Base-by-base conservation (phyloP, 2,113 vertebrate genomes). In the Odocoileus virginianus region DNA sequence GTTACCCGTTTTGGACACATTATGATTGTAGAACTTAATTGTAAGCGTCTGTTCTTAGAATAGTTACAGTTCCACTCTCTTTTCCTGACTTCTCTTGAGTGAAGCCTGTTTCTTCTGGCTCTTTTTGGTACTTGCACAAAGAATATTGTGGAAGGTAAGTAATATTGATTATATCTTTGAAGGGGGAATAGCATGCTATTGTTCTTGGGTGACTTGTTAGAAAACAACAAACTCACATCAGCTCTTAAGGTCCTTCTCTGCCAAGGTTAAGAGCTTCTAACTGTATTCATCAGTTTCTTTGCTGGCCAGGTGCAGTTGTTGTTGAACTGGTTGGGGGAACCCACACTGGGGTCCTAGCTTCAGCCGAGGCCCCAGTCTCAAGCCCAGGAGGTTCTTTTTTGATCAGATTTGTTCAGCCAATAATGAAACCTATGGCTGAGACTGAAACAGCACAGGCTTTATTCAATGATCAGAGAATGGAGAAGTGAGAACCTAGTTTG, bases 21-120 rank as follows among this genome's bases (percentile, higher is more conserved):
- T 96, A 78, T 84, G 93, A 88, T 91, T 89, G 33, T 87, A 57
- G 89, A 89, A 92, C 61, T 74, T 89, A 87, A 94, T 71, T 40
- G 2, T 82, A 40, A 67, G 55, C 2, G 27, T 97, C 93, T 85
- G 28, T 87, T 92, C 55, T 96, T 88, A 47, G 94, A 87, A 30
- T 7, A 40, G 28, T 36, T 86, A 61, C 4, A 87, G 1, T 82
- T 94, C 52, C 2, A 23, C 19, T 61, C 27, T 61, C 8, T 52
- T 91, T 81, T 93, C 33, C 55, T 74, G 40, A 40, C 52, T 94
- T 47, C 43, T 97, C 33, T 92, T 94, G 27, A 43, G 89, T 89
- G 36, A 60, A 67, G 11, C n/a, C 55, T 81, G 6, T 88, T 97
- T 87, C 36, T 25, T 95, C 58, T 78, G 54, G 1, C 52, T 95